Percentiles rank a stretch among this genome's conserved stretches.
phyloP scores from a whole-genome alignment of 2,888 invertebrate genomes.

The Gastrophysa polygoni region DNA sequence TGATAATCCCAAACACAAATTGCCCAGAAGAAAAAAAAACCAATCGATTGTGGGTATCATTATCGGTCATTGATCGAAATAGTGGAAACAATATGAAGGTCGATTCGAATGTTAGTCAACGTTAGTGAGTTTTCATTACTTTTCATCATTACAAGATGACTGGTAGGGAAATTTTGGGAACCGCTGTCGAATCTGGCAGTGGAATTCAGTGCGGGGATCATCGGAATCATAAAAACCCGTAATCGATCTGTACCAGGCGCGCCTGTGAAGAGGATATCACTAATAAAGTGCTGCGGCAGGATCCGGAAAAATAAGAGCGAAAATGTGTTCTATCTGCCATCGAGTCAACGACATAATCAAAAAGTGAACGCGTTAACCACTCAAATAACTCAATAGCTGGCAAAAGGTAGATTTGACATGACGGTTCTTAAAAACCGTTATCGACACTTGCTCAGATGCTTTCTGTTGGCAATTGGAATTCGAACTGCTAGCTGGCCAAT shows the following conservation, averaged over 20 bases:
- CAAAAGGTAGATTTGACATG: constrained; percentile 53
- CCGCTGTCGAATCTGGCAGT: neutral
- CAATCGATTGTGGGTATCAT: too few species aligned
- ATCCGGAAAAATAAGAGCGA: constrained; percentile 49
- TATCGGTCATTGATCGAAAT: too few species aligned
- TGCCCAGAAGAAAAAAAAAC: too few species aligned
- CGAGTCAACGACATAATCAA: constrained; percentile 53
- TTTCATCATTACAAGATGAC: too few species aligned
- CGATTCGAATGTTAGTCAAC: too few species aligned
- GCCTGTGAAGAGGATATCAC: constrained; percentile 37
- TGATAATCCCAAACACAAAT: too few species aligned
- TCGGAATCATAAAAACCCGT: constrained; percentile 39
- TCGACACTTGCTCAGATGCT: neutral
- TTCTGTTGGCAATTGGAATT: neutral
- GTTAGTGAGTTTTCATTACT: too few species aligned
- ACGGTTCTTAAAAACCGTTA: constrained; percentile 26
- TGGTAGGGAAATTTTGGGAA: neutral
- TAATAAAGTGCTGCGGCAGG: constrained; percentile 46
- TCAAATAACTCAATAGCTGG: constrained; percentile 49
- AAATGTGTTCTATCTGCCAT: constrained; percentile 55
- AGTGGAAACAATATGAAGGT: too few species aligned
- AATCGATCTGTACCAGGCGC: constrained; percentile 48
- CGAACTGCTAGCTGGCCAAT: too few species aligned
- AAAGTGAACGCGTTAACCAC: constrained; percentile 50
- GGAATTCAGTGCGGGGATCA: neutral